Base-by-base conservation (phyloP, 2,113 vertebrate species). In the Pithys albifrons region DNA sequence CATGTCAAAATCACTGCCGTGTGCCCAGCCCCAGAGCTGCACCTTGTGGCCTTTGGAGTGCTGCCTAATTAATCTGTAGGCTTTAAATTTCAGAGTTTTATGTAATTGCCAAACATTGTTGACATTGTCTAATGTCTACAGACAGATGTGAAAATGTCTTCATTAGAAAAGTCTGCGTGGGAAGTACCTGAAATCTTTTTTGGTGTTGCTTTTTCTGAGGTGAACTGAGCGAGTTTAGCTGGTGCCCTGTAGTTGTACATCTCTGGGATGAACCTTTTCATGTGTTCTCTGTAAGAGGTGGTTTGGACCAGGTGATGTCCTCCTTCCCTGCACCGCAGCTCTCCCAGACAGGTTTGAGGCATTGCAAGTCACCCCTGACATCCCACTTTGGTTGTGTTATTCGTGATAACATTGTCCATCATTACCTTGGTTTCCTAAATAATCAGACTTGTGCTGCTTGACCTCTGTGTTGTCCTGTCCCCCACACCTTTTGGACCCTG, bases 1-100 rank as follows among this genome's bases (percentile, higher is more conserved):
- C 0, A 0, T 22, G 31, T 5, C 23, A 35, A 48, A 62, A n/a
- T 49, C 46, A 29, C 31, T 76, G 28, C 45, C n/a, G 4, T 10
- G 29, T 75, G 46, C 37, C 16, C 25, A 57, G 2, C 19, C 29
- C 76, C 35, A 31, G 39, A 67, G 24, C 45, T 62, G 31, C 10
- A 29, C 45, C 64, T 83, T 0, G 0, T 55, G 35, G 35, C 27
- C 70, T 92, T 65, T 88, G 14, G 25, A 73, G 12, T 19, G n/a
- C 25, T 9, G 6, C 59, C 17, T 64, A 19, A 58, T 66, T 71
- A 31, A 79, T 57, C 14, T 57, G 8, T 51, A 46, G 57, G 23
- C 13, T 91, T 69, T 7, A 24, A 25, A 64, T 76, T 55, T 84
- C 39, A 25, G 41, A 69, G 18, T 55, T 57, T 10, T 80, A 10